Evolutionary conservation across 37 sponge, comb jelly and placozoan genomes (phyloP).

Genomic region (Bolinopsis microptera): DNA sequence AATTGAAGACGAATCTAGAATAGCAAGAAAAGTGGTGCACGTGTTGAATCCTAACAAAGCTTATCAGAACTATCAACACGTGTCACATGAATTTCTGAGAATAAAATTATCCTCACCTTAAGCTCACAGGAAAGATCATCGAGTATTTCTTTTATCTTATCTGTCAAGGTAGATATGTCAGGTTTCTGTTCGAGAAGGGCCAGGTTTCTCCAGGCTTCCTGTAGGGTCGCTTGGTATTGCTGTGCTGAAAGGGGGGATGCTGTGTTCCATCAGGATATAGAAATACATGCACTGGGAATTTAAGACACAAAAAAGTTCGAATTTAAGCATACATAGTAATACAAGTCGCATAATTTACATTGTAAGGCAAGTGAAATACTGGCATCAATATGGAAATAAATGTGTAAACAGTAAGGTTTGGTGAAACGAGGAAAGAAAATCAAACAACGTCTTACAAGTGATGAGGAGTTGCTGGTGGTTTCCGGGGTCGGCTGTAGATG

Average conservation of each 20-base stretch:
- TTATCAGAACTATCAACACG: background rate
- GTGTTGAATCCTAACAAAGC: background rate
- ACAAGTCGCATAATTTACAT: too few relatives aligned
- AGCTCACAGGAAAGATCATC: slow-evolving; percentile 24
- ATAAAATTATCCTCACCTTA: background rate
- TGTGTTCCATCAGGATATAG: background rate
- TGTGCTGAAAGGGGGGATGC: slow-evolving; percentile 17
- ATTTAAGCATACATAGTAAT: too few relatives aligned
- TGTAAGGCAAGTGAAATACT: too few relatives aligned
- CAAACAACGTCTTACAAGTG: slow-evolving; percentile 4
- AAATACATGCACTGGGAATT: too few relatives aligned
- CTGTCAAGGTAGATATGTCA: background rate
- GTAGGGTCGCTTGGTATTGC: slow-evolving; percentile 34
- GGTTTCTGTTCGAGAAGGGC: slow-evolving; percentile 50
- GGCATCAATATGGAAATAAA: too few relatives aligned
- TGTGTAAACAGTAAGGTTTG: too few relatives aligned
- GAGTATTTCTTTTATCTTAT: slow-evolving; percentile 40
- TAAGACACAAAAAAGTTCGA: too few relatives aligned
- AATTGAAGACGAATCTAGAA: too few relatives aligned
- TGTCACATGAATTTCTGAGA: background rate
- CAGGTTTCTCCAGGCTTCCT: slow-evolving; percentile 42
- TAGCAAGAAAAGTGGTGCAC: too few relatives aligned
- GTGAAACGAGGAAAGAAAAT: too few relatives aligned
- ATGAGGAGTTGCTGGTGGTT: slow-evolving; percentile 38
- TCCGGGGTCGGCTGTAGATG: slow-evolving; percentile 20